phyloP scores from a whole-genome alignment of 2,113 vertebrate genomes.

The Alouatta palliata region DNA sequence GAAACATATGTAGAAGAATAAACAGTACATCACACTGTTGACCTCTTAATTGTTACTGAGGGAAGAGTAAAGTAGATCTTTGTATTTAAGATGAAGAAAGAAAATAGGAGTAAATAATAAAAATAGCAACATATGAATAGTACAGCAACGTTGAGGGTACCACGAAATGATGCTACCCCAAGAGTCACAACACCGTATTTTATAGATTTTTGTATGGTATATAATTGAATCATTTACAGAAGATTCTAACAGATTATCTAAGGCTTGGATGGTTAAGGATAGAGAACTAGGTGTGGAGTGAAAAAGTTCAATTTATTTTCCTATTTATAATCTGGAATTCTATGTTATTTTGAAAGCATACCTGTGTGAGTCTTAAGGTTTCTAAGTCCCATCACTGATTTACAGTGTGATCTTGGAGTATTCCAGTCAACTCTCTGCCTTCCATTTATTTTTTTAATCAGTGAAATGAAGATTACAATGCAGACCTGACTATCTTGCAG shows the following conservation, averaged over 20 bases:
- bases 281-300: background rate
- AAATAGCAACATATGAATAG: background rate
- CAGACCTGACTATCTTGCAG: background rate
- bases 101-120: background rate
- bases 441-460: background rate
- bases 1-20: background rate
- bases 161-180: background rate
- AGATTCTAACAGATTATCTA: background rate
- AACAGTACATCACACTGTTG: background rate
- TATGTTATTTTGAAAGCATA: background rate
- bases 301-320: background rate
- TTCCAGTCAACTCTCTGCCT: background rate
- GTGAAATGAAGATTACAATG: background rate
- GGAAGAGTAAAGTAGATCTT: background rate
- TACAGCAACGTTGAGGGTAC: background rate
- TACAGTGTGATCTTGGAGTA: background rate
- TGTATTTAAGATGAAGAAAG: background rate
- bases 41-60: background rate
- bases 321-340: background rate
- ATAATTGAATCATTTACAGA: background rate
- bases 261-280: background rate
- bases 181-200: background rate
- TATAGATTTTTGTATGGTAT: background rate
- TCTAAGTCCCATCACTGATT: background rate
- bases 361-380: background rate